Base-by-base conservation (phyloP, 2,113 vertebrate species). In the Sterrhoptilus dennistouni region DNA sequence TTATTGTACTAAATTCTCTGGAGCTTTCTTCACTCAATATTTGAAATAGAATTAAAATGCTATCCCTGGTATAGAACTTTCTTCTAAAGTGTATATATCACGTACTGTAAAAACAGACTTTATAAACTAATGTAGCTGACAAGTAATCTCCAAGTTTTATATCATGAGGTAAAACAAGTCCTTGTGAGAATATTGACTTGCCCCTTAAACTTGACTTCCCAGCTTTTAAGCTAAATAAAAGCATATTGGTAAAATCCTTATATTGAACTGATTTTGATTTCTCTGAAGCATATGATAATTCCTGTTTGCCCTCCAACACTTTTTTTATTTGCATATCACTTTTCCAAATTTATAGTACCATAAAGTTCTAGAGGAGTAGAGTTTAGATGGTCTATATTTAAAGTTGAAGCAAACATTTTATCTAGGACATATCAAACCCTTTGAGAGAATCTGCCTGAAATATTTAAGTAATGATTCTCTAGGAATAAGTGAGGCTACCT, bases 31-130 rank as follows among this genome's bases (percentile, higher is more conserved):
- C 61, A 80, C 44, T 86, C 76, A 68, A 50, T 80, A 81, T 79
- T 65, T 64, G 50, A 96, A 92, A 91, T 77, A 76, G 21, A 88
- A 88, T 87, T 80, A 95, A 89, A 93, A 96, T 74, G 59, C 66
- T 83, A 56, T 50, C 44, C 49, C 66, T 63, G 25, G 53, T 87
- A 91, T 90, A 84, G 25, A 69, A 76, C 16, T 57, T 71, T 81
- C 28, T 77, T 87, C 61, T 33, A 54, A 88, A 84, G 28, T 33
- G 23, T 22, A 70, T 50, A 23, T 47, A 77, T 47, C 25, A 65
- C 33, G 71, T 42, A 47, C 35, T 83, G 63, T 81, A 90, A 89
- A 87, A 85, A 45, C 44, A 87, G 65, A 75, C 22, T 59, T 87
- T 72, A 89, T 76, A 83, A 92, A 38, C 53, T 45, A 81, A 81